Evolutionary conservation across 1,140 invertebrate species (phyloP), one percentile per base, ranked within the genome.

Genomic region (Nilaparvata lugens): DNA sequence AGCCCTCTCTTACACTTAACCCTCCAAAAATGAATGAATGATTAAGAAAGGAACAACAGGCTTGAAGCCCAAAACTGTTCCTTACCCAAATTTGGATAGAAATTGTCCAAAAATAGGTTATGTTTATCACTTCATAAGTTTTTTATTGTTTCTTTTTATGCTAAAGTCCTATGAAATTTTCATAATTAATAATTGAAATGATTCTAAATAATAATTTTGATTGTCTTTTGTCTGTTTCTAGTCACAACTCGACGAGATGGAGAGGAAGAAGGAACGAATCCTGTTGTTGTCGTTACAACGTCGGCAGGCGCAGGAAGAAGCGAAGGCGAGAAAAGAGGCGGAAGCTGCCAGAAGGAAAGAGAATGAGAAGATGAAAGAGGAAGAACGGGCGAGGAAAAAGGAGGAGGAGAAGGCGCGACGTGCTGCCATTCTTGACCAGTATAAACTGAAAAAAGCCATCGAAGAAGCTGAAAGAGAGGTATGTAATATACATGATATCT

Each of bases 381-480:
- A 98, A 68, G 85, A 93, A 66, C 84, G 86, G 66, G 78, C 83
- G 42, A 80, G 85, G 52, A 93, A 95, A 71, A 95, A 94, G 73
- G 89, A 93, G 65, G 93, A 97, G 71, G 94, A 97, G 72, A 86
- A 86, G 69, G 81, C 86, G 35, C 80, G 92, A 66, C 76, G 95
- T 61, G 87, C 93, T 62, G 80, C 81, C 61, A 98, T 98, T 73
- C 81, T 97, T 64, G 92, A 96, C 72, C 88, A 95, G 72, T 93
- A 98, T 76, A 92, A 94, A 75, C 81, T 96, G 66, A 93, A 96
- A 70, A 98, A 98, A 76, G 88, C 89, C 43, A 85, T 91, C 57
- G 91, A 95, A 74, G 92, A 95, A 78, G 89, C 89, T 43, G 90
- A 95, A 70, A 79, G 89, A 77, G 90, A 93, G 79, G 90, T 91